phyloP scores from a whole-genome alignment of 2,888 invertebrate species.

The Gryllus longicercus region DNA sequence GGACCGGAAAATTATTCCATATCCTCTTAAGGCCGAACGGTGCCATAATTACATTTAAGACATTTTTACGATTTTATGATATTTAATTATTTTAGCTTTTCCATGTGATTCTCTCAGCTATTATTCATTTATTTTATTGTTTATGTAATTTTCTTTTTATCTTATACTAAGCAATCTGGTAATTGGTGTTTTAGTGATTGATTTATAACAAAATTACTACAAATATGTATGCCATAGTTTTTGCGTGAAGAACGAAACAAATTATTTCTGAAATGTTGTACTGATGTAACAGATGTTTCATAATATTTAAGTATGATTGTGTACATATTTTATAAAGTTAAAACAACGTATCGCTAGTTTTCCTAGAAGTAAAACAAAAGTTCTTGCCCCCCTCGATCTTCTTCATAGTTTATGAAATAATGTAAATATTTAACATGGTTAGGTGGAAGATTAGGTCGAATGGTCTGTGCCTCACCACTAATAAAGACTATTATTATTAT shows the following conservation, averaged over 20 bases:
- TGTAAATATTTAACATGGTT: too few relatives aligned
- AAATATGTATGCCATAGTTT: not conserved
- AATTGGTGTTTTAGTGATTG: not conserved
- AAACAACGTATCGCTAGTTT: too few relatives aligned
- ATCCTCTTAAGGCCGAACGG: too few relatives aligned
- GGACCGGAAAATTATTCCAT: too few relatives aligned
- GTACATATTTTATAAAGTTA: too few relatives aligned
- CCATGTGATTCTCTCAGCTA: not conserved
- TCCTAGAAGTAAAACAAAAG: too few relatives aligned
- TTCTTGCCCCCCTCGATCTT: too few relatives aligned
- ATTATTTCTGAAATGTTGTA: not conserved
- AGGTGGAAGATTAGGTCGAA: too few relatives aligned
- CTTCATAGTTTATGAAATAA: too few relatives aligned
- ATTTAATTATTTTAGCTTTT: not conserved
- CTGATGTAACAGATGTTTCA: not conserved
- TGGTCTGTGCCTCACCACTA: too few relatives aligned
- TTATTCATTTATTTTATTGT: not conserved
- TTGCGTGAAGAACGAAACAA: not conserved
- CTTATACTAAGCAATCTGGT: not conserved
- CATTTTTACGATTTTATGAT: not conserved
- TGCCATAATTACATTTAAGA: not conserved
- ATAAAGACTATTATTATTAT: too few relatives aligned
- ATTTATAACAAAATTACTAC: slow-evolving; percentile 18
- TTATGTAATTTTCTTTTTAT: not conserved
- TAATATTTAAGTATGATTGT: not conserved